These are phyloP conservation scores for Petrocephalus schoutedeni DNA, from an alignment of 2,797 vertebrate genomes.

Conservation along the genomic window DNA sequence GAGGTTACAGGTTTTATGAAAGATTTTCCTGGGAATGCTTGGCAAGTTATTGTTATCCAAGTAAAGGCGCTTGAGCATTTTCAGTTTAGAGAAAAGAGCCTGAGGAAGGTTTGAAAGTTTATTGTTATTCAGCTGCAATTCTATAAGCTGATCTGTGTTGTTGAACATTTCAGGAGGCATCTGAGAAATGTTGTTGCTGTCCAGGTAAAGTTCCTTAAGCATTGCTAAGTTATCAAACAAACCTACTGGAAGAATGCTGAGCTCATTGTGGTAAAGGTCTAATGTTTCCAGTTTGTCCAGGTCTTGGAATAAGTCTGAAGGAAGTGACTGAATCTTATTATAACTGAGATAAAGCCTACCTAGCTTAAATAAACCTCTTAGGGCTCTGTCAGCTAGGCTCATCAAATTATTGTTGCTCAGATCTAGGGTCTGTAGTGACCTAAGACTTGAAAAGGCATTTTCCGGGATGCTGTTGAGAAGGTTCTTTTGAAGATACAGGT, in stretches of 20 bases:
- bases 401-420: conserved; percentile 26
- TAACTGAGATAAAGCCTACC: conserved; percentile 44
- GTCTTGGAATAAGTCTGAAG: conserved; percentile 35
- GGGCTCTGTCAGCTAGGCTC: conserved; percentile 38
- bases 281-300: conserved; percentile 43
- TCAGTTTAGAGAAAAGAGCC: conserved; percentile 37
- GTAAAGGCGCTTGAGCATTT: conserved; percentile 45
- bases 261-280: conserved; percentile 51
- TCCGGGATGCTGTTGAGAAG: conserved; percentile 36
- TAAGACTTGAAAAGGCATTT: conserved; percentile 38
- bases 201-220: conserved; percentile 51
- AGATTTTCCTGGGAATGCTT: conserved; percentile 39
- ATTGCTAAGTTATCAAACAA: conserved; percentile 43
- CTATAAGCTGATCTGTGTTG: conserved; percentile 35
- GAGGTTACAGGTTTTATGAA: conserved; percentile 39
- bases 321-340: conserved; percentile 47
- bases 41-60: conserved; percentile 46
- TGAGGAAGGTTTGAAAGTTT: conserved; percentile 40
- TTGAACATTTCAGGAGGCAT: conserved; percentile 42
- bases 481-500: conserved; percentile 52
- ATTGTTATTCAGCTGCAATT: conserved; percentile 55
- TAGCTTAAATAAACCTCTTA: conserved; percentile 46
- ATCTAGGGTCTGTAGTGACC: conserved; percentile 19
- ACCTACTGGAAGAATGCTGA: conserved; percentile 38
- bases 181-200: conserved; percentile 46